Evolutionary conservation across 2,113 vertebrate genomes (phyloP).

Genomic region (Glaucidium brasilianum): DNA sequence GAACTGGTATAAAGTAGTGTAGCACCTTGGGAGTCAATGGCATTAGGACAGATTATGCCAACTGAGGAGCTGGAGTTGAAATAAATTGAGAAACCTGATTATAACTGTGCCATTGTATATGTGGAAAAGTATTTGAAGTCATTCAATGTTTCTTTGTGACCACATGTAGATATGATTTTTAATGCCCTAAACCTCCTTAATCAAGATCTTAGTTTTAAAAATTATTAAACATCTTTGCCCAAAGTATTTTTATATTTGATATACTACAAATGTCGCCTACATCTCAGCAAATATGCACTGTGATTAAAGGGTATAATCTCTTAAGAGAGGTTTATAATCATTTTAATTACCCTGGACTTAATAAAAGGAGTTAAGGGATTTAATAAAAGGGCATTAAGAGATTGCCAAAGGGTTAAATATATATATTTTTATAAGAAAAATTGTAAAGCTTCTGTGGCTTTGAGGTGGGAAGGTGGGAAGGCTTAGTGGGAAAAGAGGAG

Average conservation of each 20-base stretch:
- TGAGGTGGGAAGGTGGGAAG: slow-evolving; percentile 61
- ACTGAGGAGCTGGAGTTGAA: neutral
- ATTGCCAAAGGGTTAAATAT: slow-evolving; percentile 66
- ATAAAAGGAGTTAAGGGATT: slow-evolving; percentile 60
- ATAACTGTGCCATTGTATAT: neutral
- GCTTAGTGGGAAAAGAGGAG: slow-evolving; percentile 61
- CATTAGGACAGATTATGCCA: slow-evolving; percentile 15
- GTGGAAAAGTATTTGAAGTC: neutral
- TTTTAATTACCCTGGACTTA: slow-evolving; percentile 63
- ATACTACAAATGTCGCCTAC: slow-evolving; percentile 7
- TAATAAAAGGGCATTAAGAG: slow-evolving; percentile 68
- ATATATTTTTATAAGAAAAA: slow-evolving; percentile 63
- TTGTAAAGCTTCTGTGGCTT: slow-evolving; percentile 51
- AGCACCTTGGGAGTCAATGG: neutral
- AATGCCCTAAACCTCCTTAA: slow-evolving; percentile 28
- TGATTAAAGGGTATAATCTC: slow-evolving; percentile 60
- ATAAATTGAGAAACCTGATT: slow-evolving; percentile 8
- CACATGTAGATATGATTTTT: neutral
- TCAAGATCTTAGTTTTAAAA: slow-evolving; percentile 14
- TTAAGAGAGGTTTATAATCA: slow-evolving; percentile 51
- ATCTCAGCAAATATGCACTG: slow-evolving; percentile 42
- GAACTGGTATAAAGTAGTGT: neutral
- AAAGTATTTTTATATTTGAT: slow-evolving; percentile 39
- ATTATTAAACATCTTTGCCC: slow-evolving; percentile 14
- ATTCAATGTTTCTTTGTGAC: neutral